A percentile compares a stretch with the other conserved stretches of the same genome.
Evolutionary conservation across 2,797 vertebrate species (phyloP).

Genomic region (Chiroxiphia lanceolata): DNA sequence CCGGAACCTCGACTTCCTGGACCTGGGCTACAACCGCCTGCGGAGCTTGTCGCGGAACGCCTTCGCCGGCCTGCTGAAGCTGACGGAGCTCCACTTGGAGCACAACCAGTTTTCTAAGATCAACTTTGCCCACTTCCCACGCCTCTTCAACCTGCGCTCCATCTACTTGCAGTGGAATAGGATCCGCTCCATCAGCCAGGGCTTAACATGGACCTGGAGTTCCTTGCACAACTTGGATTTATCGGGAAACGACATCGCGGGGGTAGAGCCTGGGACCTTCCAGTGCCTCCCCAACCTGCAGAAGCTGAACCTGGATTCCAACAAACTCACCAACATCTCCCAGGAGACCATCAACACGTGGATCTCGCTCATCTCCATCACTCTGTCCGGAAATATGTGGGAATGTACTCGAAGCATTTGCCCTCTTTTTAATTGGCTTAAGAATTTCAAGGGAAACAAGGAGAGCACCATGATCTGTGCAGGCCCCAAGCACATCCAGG

Average conservation of each 20-base stretch:
- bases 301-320: conserved; percentile 95
- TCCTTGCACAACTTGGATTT: conserved; percentile 97
- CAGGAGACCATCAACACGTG: conserved; percentile 90
- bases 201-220: conserved; percentile 95
- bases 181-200: conserved; percentile 89
- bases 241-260: conserved; percentile 92
- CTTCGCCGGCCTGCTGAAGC: conserved; percentile 93
- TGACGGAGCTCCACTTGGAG: conserved; percentile 94
- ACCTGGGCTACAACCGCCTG: conserved; percentile 95
- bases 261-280: conserved; percentile 88
- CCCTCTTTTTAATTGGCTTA: conserved; percentile 91
- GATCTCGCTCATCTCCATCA: conserved; percentile 96
- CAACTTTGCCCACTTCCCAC: conserved; percentile 95
- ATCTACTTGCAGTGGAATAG: conserved; percentile 97
- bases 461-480: conserved; percentile 94
- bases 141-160: conserved; percentile 91
- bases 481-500: conserved; percentile 91
- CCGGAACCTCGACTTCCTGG: conserved; percentile 95
- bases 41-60: conserved; percentile 93
- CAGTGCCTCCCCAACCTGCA: conserved; percentile 95
- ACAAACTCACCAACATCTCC: conserved; percentile 94
- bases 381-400: conserved; percentile 95
- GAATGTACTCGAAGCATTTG: conserved; percentile 93
- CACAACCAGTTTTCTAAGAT: conserved; percentile 99
- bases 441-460: conserved; percentile 93